Base-by-base conservation (phyloP, 1,140 invertebrate species). In the Augochlora pura region DNA sequence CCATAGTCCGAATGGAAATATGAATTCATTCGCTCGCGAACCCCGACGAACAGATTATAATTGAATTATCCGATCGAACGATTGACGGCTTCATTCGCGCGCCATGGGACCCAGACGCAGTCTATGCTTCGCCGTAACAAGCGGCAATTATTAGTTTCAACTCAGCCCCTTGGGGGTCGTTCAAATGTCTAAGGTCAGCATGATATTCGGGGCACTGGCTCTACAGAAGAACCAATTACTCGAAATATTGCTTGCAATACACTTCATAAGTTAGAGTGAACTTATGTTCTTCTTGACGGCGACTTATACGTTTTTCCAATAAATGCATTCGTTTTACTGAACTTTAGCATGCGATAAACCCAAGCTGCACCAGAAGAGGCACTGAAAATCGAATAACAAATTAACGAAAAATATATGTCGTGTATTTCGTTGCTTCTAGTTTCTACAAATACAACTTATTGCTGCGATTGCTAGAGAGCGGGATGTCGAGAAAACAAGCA, bases 41-140 rank as follows among this genome's bases (percentile, higher is more conserved):
- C 18, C 21, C 42, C 52, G 42, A 38, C 49, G 42, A 68, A 25
- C n/a, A 18, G 77, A 89, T 86, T 84, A 49, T 63, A 83, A 89
- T 88, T 77, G 77, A 90, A 89, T 90, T 86, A 88, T 88, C 86
- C 74, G 84, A 91, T 89, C 77, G 82, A 88, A 86, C 79, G 79
- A 86, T 89, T 86, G 82, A 77, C 67, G 77, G 76, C 77, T 80
- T 69, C 80, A 87, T 82, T 84, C 79, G 70, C 69, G 62, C 87
- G 90, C 88, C 88, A 88, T 84, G 83, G 84, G 88, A 90, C 71
- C 73, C 82, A 86, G 81, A 73, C 86, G 54, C 77, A 63, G 71
- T 83, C 82, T 59, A 59, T 23, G 62, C 38, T 66, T 54, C 21
- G 57, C 32, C 46, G 39, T 39, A 64, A 83, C 66, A 65, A 86